Base-by-base conservation (phyloP, 2,888 invertebrate genomes). In the Glyphotaelius pellucidus region DNA sequence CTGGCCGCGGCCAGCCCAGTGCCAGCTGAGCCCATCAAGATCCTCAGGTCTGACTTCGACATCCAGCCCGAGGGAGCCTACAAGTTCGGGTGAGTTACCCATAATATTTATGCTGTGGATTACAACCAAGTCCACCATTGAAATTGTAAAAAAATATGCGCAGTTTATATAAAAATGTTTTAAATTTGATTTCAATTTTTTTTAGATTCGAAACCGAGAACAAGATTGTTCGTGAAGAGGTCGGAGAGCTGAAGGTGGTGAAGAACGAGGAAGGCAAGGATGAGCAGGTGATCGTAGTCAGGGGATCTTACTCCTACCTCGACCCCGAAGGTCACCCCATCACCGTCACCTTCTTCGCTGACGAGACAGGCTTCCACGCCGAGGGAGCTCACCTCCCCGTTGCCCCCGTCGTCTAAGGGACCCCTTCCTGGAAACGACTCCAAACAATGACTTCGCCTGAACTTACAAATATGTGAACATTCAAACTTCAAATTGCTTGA, bases 281-380 rank as follows among this genome's bases (percentile, higher is more conserved):
- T 86, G 93, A 93, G 42, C 80, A 89, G 15, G 92, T 92, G 19
- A 90, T 93, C 4, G 93, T 93, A 1, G 90, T 92, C 42, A 91
- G 84, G n/a, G 93, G 93, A 91, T 92, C 93, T 9, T 93, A 89
- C 90, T 90, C 93, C 38, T 93, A 93, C 91, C 30, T 42, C 31
- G 93, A 90, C 25, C 86, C 90, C 25, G 92, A 92, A 38, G 93
- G 93, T n/a, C 91, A 89, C 88, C 91, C 84, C 32, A 89, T 92
- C 35, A 90, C 90, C 90, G 79, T 93, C 80, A 92, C 79, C 15
- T 93, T 90, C 91, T 47, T 79, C 80, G 93, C 93, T 91, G 93
- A 93, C 67, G 93, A 93, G 90, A 93, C 92, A 31, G 93, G 93
- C 3, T 93, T 92, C 93, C 93, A 93, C 42, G 91, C 93, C 19